Conservation (phyloP, 2,113 vertebrate species). For the Macquaria australasica region DNA sequence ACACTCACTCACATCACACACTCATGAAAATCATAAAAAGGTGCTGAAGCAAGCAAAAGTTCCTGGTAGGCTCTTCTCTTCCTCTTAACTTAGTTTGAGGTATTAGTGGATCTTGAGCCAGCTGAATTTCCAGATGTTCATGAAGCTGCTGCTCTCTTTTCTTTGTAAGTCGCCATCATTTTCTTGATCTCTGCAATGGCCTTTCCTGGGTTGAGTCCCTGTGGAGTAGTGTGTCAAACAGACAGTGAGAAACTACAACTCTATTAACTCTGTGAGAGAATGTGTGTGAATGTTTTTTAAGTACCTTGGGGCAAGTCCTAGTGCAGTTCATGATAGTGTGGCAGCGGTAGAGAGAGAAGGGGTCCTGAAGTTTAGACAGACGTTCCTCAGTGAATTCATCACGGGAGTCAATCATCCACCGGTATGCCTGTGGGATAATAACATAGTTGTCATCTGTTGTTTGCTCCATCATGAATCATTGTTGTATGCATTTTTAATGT, state of each 20-base stretch:
- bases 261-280: neutral
- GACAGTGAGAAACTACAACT: conserved; percentile 41
- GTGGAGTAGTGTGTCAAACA: conserved; percentile 15
- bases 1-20: conserved; percentile 4
- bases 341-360: conserved; percentile 95
- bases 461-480: neutral
- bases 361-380: conserved; percentile 93
- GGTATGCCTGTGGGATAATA: conserved; percentile 87
- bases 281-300: neutral
- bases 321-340: conserved; percentile 99
- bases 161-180: conserved; percentile 93
- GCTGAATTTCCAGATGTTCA: conserved; percentile 60
- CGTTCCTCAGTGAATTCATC: conserved; percentile 95
- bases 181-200: conserved; percentile 97
- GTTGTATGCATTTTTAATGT: neutral
- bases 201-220: conserved; percentile 96
- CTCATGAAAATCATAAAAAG: conserved; percentile 13
- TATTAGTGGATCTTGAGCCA: neutral
- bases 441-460: neutral
- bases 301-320: conserved; percentile 92
- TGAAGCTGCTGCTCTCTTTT: conserved; percentile 76
- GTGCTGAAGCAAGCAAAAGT: conserved; percentile 12
- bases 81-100: conserved; percentile 4
- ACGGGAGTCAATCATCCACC: conserved; percentile 97
- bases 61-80: conserved; percentile 1